Conservation (phyloP, 2,888 invertebrate genomes). For the Himalopsyche anomala region DNA sequence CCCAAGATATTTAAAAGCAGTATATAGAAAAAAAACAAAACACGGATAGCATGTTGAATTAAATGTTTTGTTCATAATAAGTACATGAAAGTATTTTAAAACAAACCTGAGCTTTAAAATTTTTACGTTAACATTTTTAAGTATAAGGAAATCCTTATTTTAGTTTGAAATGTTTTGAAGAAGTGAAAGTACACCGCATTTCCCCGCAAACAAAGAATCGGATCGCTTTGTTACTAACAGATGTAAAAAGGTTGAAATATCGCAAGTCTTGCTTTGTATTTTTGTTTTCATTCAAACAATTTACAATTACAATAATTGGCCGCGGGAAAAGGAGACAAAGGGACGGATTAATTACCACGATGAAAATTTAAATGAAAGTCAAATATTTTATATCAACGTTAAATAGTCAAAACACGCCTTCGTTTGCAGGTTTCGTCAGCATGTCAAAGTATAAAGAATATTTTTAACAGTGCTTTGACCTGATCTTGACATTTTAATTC, state of each 20-base stretch:
- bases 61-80: background rate
- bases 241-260: slow-evolving; percentile 24
- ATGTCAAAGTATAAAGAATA: background rate
- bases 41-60: too few relatives aligned
- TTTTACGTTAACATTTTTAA: background rate
- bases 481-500: background rate
- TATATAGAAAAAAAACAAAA: too few relatives aligned
- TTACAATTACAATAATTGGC: slow-evolving; percentile 50
- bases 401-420: background rate
- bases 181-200: background rate
- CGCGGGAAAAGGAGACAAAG: slow-evolving; percentile 44
- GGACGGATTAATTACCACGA: slow-evolving; percentile 47
- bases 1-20: too few relatives aligned
- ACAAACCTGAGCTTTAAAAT: background rate
- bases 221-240: slow-evolving; percentile 28
- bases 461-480: background rate
- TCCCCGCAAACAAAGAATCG: background rate
- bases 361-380: slow-evolving; percentile 48
- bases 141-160: background rate
- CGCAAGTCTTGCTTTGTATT: slow-evolving; percentile 47
- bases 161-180: slow-evolving; percentile 14
- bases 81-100: background rate
- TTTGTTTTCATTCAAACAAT: slow-evolving; percentile 51
- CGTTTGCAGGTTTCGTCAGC: background rate
- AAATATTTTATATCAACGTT: slow-evolving; percentile 26